Evolutionary conservation across 2,797 vertebrate genomes (phyloP).

Genomic region (Sebastiscus tertius): DNA sequence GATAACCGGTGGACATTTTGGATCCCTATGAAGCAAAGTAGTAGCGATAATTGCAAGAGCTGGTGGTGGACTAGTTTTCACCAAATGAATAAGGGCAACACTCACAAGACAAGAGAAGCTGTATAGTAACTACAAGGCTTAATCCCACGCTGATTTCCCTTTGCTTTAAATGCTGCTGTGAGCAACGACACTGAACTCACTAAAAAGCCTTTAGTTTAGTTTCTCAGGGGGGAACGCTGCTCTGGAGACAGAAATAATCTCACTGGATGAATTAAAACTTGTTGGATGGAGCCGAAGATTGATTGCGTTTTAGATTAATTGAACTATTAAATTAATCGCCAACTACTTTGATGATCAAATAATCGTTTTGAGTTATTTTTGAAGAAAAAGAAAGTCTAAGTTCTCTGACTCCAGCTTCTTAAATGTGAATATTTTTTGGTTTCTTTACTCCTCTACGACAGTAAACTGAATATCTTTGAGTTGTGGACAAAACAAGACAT

Average conservation of each 20-base stretch:
- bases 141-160: neutral
- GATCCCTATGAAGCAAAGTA: constrained; percentile 30
- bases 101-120: constrained; percentile 38
- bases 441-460: too few relatives aligned
- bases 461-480: too few relatives aligned
- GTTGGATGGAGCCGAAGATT: neutral
- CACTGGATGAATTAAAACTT: constrained; percentile 17
- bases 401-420: too few relatives aligned
- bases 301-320: neutral
- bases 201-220: constrained; percentile 1
- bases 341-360: too few relatives aligned
- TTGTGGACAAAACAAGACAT: too few relatives aligned
- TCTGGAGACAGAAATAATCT: constrained; percentile 35
- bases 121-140: neutral
- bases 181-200: neutral
- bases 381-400: too few relatives aligned
- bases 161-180: constrained; percentile 10
- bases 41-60: constrained; percentile 9
- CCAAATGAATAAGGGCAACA: neutral
- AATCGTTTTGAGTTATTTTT: too few relatives aligned
- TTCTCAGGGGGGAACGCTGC: constrained; percentile 22
- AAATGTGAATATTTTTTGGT: too few relatives aligned
- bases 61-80: neutral
- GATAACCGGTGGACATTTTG: constrained; percentile 33
- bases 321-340: too few relatives aligned